phyloP scores from a whole-genome alignment of 2,888 invertebrate species.

The Meteorus colon region DNA sequence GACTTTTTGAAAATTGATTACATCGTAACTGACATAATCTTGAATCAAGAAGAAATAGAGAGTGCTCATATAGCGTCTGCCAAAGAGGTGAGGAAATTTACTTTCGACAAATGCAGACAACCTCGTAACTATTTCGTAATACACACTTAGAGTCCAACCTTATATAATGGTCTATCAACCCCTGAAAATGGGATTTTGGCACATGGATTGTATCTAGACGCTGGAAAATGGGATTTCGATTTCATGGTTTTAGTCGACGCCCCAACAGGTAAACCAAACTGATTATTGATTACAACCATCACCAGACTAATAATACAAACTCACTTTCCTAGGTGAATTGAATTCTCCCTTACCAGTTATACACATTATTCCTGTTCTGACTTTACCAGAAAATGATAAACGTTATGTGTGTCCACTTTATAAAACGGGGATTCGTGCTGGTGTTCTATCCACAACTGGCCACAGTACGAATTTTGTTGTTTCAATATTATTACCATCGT shows the following conservation, averaged over 20 bases:
- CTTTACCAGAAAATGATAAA: conserved; percentile 77
- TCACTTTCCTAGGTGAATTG: conserved; percentile 79
- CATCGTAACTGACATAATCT: conserved; percentile 75
- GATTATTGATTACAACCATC: conserved; percentile 48
- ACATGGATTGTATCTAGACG: conserved; percentile 90
- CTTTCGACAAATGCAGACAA: conserved; percentile 15
- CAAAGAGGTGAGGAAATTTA: conserved; percentile 59
- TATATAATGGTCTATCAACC: conserved; percentile 76
- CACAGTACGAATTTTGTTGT: conserved; percentile 95
- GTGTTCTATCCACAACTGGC: conserved; percentile 91
- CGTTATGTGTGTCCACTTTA: conserved; percentile 88
- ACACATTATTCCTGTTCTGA: conserved; percentile 80
- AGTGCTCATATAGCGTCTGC: conserved; percentile 68
- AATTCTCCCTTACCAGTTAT: conserved; percentile 83
- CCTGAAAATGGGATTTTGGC: conserved; percentile 83
- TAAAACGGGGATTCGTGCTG: conserved; percentile 91
- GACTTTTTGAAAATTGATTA: conserved; percentile 91
- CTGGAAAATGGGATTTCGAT: conserved; percentile 87
- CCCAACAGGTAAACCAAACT: conserved; percentile 77
- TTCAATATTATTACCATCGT: conserved; percentile 82
- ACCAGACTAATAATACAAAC: conserved; percentile 46
- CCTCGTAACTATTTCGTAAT: conserved; percentile 40
- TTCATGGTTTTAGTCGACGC: conserved; percentile 84
- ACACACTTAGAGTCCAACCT: conserved; percentile 64
- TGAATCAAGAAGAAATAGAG: conserved; percentile 83